These are phyloP conservation scores for Agrenia bidenticulata DNA, from an alignment of 2,888 invertebrate species.

Conservation along the genomic window DNA sequence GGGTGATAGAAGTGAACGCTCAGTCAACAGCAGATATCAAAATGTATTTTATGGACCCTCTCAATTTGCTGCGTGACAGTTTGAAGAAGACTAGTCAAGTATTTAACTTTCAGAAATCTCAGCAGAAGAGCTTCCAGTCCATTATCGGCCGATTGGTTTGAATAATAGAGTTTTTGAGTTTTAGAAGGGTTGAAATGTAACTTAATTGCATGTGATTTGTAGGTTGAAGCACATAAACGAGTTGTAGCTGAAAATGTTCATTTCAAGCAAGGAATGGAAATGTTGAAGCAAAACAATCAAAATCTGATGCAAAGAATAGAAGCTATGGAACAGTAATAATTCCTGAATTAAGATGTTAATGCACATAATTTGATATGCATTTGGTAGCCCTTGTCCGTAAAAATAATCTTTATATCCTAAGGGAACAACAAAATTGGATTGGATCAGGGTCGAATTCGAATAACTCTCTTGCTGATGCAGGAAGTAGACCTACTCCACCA, in stretches of 20 bases:
- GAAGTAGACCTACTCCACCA: not conserved
- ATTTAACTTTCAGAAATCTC: slow-evolving; percentile 21
- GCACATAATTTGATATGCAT: no score
- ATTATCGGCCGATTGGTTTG: slow-evolving; percentile 19
- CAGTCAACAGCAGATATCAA: slow-evolving; percentile 13
- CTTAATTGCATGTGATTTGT: not conserved
- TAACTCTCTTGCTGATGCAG: not conserved
- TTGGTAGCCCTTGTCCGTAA: not conserved
- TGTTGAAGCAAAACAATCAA: slow-evolving; percentile 64
- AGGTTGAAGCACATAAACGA: slow-evolving; percentile 1
- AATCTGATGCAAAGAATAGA: slow-evolving; percentile 50
- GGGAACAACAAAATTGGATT: slow-evolving; percentile 2
- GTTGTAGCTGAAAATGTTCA: slow-evolving; percentile 64
- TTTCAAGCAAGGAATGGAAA: slow-evolving; percentile 68
- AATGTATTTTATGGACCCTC: slow-evolving; percentile 24
- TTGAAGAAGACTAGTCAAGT: slow-evolving; percentile 21
- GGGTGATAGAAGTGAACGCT: slow-evolving; percentile 18
- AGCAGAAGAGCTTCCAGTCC: slow-evolving; percentile 13
- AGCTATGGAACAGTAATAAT: not conserved
- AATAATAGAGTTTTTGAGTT: no score
- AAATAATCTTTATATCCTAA: not conserved
- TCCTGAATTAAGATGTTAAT: no score
- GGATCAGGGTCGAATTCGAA: no score
- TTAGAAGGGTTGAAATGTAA: not conserved
- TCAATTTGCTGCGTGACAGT: not conserved